Evolutionary conservation across 1,140 invertebrate species (phyloP).

Genomic region (Venustaconcha ellipsiformis): DNA sequence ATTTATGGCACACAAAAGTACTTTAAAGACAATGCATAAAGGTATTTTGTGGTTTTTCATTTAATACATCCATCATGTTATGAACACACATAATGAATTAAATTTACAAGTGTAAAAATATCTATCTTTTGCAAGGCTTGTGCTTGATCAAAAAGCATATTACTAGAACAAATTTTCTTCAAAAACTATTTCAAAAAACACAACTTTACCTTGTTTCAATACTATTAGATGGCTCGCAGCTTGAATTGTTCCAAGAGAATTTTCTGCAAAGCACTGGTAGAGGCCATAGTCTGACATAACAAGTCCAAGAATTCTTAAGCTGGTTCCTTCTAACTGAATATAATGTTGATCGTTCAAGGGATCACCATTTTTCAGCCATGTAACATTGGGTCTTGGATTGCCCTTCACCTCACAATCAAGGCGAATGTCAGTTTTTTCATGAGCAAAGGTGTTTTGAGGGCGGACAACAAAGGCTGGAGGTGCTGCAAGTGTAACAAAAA

Average conservation of each 20-base stretch:
- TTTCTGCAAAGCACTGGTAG: conserved; percentile 93
- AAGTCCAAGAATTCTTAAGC: conserved; percentile 92
- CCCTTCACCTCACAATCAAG: conserved; percentile 89
- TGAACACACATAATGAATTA: no score
- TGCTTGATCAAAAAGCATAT: no score
- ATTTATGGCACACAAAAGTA: no score
- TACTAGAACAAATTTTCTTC: no score
- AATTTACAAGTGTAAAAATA: no score
- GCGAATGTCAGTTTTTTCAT: conserved; percentile 87
- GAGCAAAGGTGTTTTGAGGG: conserved; percentile 80
- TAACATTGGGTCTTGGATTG: conserved; percentile 83
- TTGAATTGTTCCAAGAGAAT: conserved; percentile 87
- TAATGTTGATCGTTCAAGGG: conserved; percentile 88
- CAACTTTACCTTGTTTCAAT: conserved; percentile 77
- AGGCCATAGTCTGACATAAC: conserved; percentile 89
- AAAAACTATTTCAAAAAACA: no score
- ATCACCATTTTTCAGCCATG: conserved; percentile 96
- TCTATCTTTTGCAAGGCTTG: no score
- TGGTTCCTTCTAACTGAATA: conserved; percentile 79
- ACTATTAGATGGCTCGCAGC: conserved; percentile 85
- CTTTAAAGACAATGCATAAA: no score
- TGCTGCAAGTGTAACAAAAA: conserved; percentile 69
- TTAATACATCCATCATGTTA: no score
- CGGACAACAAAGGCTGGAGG: conserved; percentile 81
- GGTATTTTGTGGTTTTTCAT: no score